Base-by-base conservation (phyloP, 2,888 invertebrate species). In the Dromius quadrimaculatus region DNA sequence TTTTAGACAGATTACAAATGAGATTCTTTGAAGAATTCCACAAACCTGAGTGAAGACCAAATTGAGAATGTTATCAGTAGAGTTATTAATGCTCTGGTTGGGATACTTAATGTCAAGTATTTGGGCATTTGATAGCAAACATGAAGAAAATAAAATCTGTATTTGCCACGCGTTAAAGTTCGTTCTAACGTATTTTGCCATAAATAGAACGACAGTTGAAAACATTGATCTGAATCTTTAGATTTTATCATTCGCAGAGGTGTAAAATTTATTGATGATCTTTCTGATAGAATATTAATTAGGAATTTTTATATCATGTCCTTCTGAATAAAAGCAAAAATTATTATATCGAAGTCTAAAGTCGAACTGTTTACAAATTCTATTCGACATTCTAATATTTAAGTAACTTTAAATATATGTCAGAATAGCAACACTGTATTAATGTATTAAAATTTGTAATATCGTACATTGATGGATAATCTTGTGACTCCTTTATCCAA, bases 51-150 rank as follows among this genome's bases (percentile, higher is more conserved):
- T 59, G 34, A 38, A 36, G 59, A 34, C 59, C 59, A 59, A 59
- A 59, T 36, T 59, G 38, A 59, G 59, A 59, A 59, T 59, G 59
- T 59, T 59, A 59, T 59, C 59, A 59, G 59, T 2, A 6, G n/a
- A 11, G 20, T 36, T 59, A 59, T 59, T 59, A 59, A 59, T 59
- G 34, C 11, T 6, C 19, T 11, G n/a, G 34, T 13, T 59, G 59
- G 34, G 36, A 59, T 59, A 36, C 20, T 59, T 36, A 59, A 59
- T 59, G 59, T 34, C 36, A 59, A 20, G 17, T 36, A 38, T 38
- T 59, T 38, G 11, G 59, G 11, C 2, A 9, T 36, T 59, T 36
- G 59, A 59, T 59, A 38, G 59, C 36, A 19, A 59, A 59, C 36
- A 19, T 36, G 36, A 36, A n/a, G 36, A 11, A 17, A 15, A 19